These are phyloP conservation scores for Rhizomys pruinosus DNA, from an alignment of 2,113 vertebrate genomes.

Conservation along the genomic window DNA sequence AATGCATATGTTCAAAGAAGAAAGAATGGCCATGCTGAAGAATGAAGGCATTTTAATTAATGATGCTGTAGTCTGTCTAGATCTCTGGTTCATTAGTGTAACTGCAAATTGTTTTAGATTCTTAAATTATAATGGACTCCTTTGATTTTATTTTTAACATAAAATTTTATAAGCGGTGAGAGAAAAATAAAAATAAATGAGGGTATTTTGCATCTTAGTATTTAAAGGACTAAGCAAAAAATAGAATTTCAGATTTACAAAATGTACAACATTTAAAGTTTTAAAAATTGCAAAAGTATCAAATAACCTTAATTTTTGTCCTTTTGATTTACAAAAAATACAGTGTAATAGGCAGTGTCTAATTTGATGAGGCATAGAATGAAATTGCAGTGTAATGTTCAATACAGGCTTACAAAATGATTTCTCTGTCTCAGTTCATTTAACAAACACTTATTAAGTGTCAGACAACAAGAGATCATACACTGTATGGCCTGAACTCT, in stretches of 20 bases:
- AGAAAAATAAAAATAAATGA: neutral
- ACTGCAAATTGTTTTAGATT: conserved; percentile 5
- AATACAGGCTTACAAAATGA: neutral
- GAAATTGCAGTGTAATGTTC: neutral
- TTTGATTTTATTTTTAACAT: neutral
- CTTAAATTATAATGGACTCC: neutral
- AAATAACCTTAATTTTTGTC: neutral
- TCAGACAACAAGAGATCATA: neutral
- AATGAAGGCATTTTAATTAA: neutral
- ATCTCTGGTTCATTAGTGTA: neutral
- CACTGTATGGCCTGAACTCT: neutral
- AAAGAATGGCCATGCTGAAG: neutral
- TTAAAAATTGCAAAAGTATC: neutral
- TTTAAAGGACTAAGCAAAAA: conserved; percentile 42
- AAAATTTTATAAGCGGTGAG: neutral
- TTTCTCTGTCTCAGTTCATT: conserved; percentile 29
- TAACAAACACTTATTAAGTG: neutral
- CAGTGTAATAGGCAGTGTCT: neutral
- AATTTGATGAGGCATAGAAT: neutral
- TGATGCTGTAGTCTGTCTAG: neutral
- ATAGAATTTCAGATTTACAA: neutral
- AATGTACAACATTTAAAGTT: neutral
- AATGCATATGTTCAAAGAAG: neutral
- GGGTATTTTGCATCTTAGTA: conserved; percentile 3
- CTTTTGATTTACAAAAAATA: conserved; percentile 6